phyloP scores from a whole-genome alignment of 2,888 invertebrate genomes.

The Hirtodrosophila cameraria region DNA sequence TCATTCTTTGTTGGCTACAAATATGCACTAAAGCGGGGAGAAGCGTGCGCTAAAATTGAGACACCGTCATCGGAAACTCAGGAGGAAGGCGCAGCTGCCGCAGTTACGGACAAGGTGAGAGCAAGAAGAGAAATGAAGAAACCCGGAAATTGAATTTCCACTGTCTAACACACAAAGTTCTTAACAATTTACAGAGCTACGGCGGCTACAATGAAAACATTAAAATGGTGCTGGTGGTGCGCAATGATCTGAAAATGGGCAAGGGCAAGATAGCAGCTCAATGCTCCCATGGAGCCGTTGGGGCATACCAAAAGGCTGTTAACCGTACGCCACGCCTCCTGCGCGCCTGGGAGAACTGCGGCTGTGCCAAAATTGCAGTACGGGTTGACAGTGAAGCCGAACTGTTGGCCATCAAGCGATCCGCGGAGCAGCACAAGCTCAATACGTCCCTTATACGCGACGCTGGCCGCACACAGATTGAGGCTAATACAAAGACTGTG shows the following conservation, averaged over 20 bases:
- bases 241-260: conserved; percentile 96
- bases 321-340: conserved; percentile 87
- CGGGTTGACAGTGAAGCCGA: conserved; percentile 91
- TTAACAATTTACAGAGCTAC: conserved; percentile 60
- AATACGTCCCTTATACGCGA: conserved; percentile 91
- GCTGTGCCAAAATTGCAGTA: conserved; percentile 95
- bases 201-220: conserved; percentile 85
- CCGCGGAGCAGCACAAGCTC: conserved; percentile 89
- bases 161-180: not conserved
- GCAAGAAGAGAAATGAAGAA: not conserved
- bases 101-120: conserved; percentile 61
- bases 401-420: conserved; percentile 88
- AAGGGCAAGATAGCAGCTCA: conserved; percentile 98
- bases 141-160: conserved; percentile 1
- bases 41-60: conserved; percentile 60
- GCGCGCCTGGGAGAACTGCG: conserved; percentile 86
- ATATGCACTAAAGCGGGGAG: conserved; percentile 81
- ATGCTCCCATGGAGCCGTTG: conserved; percentile 97
- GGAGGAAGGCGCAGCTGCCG: conserved; percentile 34
- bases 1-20: conserved; percentile 84
- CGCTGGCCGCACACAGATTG: conserved; percentile 97
- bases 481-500: conserved; percentile 94
- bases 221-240: conserved; percentile 93
- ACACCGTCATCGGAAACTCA: conserved; percentile 18
- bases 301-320: conserved; percentile 90